Conservation (phyloP, 2,113 vertebrate species). For the Piliocolobus tephrosceles region DNA sequence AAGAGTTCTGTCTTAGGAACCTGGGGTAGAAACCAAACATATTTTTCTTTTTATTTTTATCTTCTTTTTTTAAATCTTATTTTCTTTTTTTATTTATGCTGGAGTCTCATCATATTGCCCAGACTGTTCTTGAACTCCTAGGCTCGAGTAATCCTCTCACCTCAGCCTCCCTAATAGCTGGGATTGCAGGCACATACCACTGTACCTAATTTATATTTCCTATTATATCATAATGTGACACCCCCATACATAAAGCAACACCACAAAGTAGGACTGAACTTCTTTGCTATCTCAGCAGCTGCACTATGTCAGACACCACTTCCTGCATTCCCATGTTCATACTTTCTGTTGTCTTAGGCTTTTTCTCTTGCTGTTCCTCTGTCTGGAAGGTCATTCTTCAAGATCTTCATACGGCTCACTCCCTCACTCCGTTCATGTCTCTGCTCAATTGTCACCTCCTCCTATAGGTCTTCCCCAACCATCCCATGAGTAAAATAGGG, state of each 20-base stretch:
- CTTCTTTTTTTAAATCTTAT: not conserved
- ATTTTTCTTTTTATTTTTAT: not conserved
- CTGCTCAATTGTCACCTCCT: not conserved
- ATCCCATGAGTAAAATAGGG: no score
- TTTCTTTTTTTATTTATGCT: not conserved
- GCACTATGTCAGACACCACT: not conserved
- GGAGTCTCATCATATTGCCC: not conserved
- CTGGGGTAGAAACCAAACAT: not conserved
- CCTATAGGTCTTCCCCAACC: not conserved
- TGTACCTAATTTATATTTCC: not conserved
- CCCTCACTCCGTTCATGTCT: not conserved
- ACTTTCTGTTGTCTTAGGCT: not conserved
- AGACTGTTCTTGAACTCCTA: not conserved
- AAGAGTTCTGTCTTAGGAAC: not conserved
- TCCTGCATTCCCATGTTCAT: rapidly evolving
- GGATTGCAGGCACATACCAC: not conserved
- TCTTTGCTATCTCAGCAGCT: not conserved
- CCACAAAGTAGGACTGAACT: not conserved
- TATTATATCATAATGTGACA: not conserved
- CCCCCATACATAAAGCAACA: no score
- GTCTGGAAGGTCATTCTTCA: not conserved
- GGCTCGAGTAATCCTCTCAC: not conserved
- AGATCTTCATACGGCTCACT: not conserved
- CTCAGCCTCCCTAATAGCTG: not conserved
- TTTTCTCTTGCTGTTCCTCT: not conserved